Conservation (phyloP, 2,113 vertebrate genomes). For the Pitta sordida region DNA sequence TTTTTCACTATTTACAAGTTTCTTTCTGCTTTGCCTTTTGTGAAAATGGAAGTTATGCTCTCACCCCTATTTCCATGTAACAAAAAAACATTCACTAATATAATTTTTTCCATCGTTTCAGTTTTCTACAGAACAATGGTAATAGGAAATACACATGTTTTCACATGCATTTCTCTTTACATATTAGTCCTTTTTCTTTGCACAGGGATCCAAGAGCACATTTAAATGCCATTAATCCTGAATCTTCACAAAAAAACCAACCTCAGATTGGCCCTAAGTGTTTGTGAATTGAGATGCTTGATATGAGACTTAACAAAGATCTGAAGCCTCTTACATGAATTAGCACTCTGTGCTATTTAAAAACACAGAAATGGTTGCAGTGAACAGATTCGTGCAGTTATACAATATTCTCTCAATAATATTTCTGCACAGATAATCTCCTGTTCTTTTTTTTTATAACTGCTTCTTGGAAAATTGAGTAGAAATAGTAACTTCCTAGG, state of each 20-base stretch:
- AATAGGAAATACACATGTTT: not conserved
- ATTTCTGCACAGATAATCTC: not conserved
- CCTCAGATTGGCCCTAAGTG: not conserved
- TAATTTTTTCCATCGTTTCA: accelerated
- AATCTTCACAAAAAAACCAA: not conserved
- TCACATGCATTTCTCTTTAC: not conserved
- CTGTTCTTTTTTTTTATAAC: not conserved
- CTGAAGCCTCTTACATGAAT: not conserved
- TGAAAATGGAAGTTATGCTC: not conserved
- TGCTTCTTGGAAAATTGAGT: not conserved
- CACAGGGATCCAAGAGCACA: not conserved
- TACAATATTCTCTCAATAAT: not conserved
- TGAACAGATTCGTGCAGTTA: not conserved
- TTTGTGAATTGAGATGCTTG: not conserved
- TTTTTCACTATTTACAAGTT: not conserved
- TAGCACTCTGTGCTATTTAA: not conserved
- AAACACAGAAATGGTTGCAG: not conserved
- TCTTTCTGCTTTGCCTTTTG: not conserved
- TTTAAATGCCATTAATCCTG: not conserved
- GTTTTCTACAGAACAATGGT: not conserved
- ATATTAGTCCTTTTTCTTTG: not conserved
- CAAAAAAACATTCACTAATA: not conserved
- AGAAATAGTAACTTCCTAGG: not conserved
- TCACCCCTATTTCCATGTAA: not conserved
- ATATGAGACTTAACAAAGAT: not conserved